Base-by-base conservation (phyloP, 1,140 invertebrate genomes). In the Frieseomelitta varia region DNA sequence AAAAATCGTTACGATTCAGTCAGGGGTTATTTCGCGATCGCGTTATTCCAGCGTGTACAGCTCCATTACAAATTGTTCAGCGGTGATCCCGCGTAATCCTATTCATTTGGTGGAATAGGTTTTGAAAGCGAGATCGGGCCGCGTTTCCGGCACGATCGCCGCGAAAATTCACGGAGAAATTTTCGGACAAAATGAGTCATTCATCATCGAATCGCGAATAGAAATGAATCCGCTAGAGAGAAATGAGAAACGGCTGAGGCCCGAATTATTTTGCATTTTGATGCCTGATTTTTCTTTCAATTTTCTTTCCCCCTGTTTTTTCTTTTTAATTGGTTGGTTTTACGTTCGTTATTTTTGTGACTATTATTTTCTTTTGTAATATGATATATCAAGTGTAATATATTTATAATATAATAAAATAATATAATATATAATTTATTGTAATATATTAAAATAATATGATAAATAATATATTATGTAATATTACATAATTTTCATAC, bases 31-130 rank as follows among this genome's bases (percentile, higher is more conserved):
- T 55, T 27, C 24, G 24, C n/a, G 69, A 72, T 74, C 51, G n/a
- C 27, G 72, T 74, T 74, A 75, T 75, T 34, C 73, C 14, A 34
- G 27, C 53, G 53, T 24, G 72, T 56, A 56, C 27, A 75, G 73
- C 73, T 58, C 73, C 53, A 75, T 75, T 75, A 75, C 73, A 75
- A 24, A 56, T 75, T 34, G 55, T 75, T 75, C 30, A 21, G 19
- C 53, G 21, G 73, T 75, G 53, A 75, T 75, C 24, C 53, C 73
- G 30, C n/a, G 53, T 75, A 75, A 75, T 75, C 73, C 73, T 56
- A 34, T 75, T 75, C 73, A 55, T 30, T 74, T 55, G 27, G 0
- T 34, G 73, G 34, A 75, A 56, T 75, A 53, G 73, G 72, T 55
- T 55, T 56, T 19, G 51, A 74, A 30, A 74, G 72, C n/a, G 51